Evolutionary conservation across 2,797 vertebrate species (phyloP), one percentile per base, ranked within the genome.

Genomic region (Sebastes taczanowskii): DNA sequence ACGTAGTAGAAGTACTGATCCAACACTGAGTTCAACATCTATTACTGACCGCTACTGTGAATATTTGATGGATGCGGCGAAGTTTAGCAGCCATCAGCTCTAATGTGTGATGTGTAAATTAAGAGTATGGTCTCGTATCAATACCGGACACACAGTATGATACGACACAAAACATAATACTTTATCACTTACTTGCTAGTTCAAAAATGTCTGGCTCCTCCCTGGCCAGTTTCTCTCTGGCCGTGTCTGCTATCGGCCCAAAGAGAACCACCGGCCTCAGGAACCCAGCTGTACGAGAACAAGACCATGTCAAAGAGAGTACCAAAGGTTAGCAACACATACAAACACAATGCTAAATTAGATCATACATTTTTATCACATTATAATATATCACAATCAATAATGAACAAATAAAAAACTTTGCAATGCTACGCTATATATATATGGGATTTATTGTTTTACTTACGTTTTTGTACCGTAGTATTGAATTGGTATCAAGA

Each of bases 221-320:
- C 86, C 98, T 96, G 79, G 97, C 97, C 89, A 99, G 92, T 87
- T 98, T 99, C 88, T 99, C 98, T 91, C 98, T 95, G 5, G 97
- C 98, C 84, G 97, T 96, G 46, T 99, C 98, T 60, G 98, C 98
- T 75, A 99, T 99, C 4, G 98, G 98, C 80, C 98, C 98, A 88
- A 99, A 99, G 91, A 99, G 97, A 82, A 99, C 99, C 70, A 99
- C 97, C 64, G 98, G 98, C 89, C 98, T 97, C 85, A 99, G 95
- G 95, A 99, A 99, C 14, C 98, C 98, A 93, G 98, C 98, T 99
- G 73, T n/a, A 87, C 13, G 72, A 30, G 14, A 86, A 63, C 61
- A 76, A 32, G 29, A 77, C 6, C 49, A 38, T 7, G 56, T 71
- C 52, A 88, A 16, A 14, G 11, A 69, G 14, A 58, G 66, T 16